These are phyloP conservation scores for Protonemura montana DNA, from an alignment of 2,888 invertebrate genomes.

Conservation along the genomic window DNA sequence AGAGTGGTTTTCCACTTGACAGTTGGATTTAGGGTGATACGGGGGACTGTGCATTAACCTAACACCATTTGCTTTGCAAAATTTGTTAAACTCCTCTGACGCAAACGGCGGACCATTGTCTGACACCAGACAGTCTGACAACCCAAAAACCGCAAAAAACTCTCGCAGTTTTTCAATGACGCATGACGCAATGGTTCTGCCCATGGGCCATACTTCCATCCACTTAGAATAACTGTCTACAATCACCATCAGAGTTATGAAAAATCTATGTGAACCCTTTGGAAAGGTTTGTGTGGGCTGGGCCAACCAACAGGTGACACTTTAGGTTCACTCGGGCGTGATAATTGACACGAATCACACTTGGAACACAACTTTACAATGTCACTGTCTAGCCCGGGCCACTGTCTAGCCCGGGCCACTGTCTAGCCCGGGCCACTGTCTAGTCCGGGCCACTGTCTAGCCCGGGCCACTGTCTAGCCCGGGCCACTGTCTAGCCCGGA, in stretches of 20 bases:
- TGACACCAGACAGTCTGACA: conserved; percentile 32
- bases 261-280: conserved; percentile 42
- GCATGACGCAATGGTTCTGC: not conserved
- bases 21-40: conserved; percentile 42
- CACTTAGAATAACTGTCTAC: conserved; percentile 40
- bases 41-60: conserved; percentile 16
- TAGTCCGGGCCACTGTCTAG: too few species aligned
- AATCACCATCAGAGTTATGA: conserved; percentile 32
- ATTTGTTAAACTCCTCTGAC: conserved; percentile 29
- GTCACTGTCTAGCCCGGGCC: not conserved
- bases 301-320: conserved; percentile 26
- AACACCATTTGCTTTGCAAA: conserved; percentile 35
- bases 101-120: conserved; percentile 39
- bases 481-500: too few species aligned
- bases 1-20: conserved; percentile 36
- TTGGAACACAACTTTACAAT: not conserved
- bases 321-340: not conserved
- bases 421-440: conserved; percentile 42
- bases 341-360: not conserved
- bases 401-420: too few species aligned
- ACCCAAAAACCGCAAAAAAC: conserved; percentile 29
- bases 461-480: conserved; percentile 37
- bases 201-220: conserved; percentile 38
- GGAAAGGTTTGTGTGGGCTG: not conserved
- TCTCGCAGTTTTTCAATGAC: conserved; percentile 10